Percentiles rank a stretch among this genome's conserved stretches.
These are phyloP conservation scores for Ancistrus triradiatus DNA, from an alignment of 2,113 vertebrate genomes.

Conservation along the genomic window DNA sequence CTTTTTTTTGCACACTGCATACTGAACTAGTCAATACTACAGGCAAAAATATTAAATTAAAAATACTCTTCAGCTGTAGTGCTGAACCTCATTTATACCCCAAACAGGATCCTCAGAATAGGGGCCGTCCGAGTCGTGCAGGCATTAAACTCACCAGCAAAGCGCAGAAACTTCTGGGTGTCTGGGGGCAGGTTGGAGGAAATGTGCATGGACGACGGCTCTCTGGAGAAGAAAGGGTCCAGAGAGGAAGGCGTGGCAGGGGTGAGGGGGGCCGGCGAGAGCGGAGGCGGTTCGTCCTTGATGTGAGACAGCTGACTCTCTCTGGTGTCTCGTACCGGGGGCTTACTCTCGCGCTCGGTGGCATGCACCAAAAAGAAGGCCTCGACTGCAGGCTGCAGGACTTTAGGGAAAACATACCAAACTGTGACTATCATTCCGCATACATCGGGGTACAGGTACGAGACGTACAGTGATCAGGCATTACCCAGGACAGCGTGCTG, in stretches of 20 bases:
- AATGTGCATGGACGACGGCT: slow-evolving; percentile 91
- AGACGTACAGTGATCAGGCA: neutral
- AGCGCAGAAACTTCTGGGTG: slow-evolving; percentile 91
- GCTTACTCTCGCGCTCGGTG: slow-evolving; percentile 90
- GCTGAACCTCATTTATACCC: too few species aligned
- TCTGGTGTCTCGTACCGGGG: slow-evolving; percentile 84
- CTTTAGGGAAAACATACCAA: slow-evolving; percentile 50
- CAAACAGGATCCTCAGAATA: too few species aligned
- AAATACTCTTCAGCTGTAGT: too few species aligned
- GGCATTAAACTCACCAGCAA: slow-evolving; percentile 72
- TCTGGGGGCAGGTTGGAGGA: slow-evolving; percentile 90
- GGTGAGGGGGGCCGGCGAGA: slow-evolving; percentile 86
- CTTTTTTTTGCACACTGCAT: too few species aligned
- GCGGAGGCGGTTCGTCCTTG: slow-evolving; percentile 86
- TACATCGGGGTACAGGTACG: too few species aligned
- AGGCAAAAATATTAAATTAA: too few species aligned
- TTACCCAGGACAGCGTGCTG: slow-evolving; percentile 89
- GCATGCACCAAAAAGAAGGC: slow-evolving; percentile 94
- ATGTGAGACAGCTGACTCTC: slow-evolving; percentile 92
- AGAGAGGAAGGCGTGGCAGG: slow-evolving; percentile 88
- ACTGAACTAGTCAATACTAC: too few species aligned
- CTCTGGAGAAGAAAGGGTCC: slow-evolving; percentile 89
- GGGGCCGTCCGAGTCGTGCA: too few species aligned
- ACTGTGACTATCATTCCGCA: neutral
- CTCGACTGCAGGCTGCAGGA: slow-evolving; percentile 89